A percentile compares a stretch with the other conserved stretches of the same genome.
Conservation (phyloP, 2,113 vertebrate genomes). For the Macaca nemestrina region DNA sequence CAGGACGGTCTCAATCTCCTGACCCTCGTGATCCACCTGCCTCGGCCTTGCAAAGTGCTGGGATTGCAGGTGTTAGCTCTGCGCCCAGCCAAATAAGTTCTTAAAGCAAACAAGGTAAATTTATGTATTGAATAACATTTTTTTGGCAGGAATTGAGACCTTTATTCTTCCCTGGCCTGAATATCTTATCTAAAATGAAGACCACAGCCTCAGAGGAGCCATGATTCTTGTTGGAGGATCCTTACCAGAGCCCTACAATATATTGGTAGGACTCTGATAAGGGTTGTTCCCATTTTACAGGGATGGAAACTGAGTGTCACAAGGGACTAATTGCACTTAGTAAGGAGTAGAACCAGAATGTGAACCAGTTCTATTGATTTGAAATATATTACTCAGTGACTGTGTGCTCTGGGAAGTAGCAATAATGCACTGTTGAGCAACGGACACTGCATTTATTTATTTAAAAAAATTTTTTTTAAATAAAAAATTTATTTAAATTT, state of each 20-base stretch:
- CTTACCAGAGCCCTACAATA: background rate
- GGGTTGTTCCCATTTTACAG: background rate
- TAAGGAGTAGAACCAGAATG: background rate
- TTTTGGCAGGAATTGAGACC: background rate
- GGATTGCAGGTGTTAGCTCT: too few relatives aligned
- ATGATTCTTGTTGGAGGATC: background rate
- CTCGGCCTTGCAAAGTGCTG: too few relatives aligned
- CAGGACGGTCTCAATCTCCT: too few relatives aligned
- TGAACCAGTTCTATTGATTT: background rate
- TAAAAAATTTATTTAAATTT: too few relatives aligned
- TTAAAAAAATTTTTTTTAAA: too few relatives aligned
- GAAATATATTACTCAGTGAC: background rate
- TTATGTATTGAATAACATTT: background rate
- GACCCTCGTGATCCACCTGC: too few relatives aligned
- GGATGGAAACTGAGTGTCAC: background rate
- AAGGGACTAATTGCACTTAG: background rate
- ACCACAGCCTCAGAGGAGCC: background rate
- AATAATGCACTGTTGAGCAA: background rate
- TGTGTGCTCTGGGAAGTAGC: background rate
- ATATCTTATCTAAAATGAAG: background rate
- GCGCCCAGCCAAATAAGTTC: too few relatives aligned
- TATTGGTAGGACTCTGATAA: background rate
- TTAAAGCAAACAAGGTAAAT: background rate
- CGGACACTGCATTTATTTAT: background rate
- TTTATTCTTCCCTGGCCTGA: background rate